Base-by-base conservation (phyloP, 2,888 invertebrate species). In the Drosophila longiperda region DNA sequence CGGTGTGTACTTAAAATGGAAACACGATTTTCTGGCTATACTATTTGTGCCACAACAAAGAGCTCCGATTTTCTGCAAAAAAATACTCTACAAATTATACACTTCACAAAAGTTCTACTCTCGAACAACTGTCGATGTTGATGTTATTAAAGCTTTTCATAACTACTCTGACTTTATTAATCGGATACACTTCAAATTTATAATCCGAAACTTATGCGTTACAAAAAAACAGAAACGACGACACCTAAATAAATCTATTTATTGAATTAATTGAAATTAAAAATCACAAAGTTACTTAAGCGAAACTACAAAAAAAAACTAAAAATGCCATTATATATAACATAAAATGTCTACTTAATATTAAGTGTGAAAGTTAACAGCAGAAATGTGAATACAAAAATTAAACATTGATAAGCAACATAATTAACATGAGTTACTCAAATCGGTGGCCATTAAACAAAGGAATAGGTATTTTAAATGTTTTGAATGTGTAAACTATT, bases 281-380 rank as follows among this genome's bases (percentile, higher is more conserved):
- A 64, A 45, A 23, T 45, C 48, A 9, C 48, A 48, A 53, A 20
- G 29, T 15, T 11, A 32, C 26, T 42, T 34, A 50, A 50, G 48
- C 48, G 8, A 64, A 54, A 40, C 8, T 29, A n/a, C n/a, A 5
- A 15, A 52, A 45, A 50, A 57, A 58, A 54, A 26, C 20, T 4
- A 26, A 50, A 45, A 52, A 45, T 23, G 2, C 26, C 69, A 68
- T 42, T 68, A 17, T 8, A 45, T 5, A 32, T 40, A 54, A 89
- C 73, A 74, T 76, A 45, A 74, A 75, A 64, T 86, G 58, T 80
- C 77, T 83, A 86, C 42, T 53, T 77, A 76, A 66, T 68, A 50
- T 76, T 66, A 89, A 86, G 88, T 78, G 86, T 82, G 90, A 89
- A 83, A 86, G 85, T 86, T 86, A 86, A 86, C 90, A 89, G 88